Conservation (phyloP, 2,797 vertebrate species). For the Thaleichthys pacificus region DNA sequence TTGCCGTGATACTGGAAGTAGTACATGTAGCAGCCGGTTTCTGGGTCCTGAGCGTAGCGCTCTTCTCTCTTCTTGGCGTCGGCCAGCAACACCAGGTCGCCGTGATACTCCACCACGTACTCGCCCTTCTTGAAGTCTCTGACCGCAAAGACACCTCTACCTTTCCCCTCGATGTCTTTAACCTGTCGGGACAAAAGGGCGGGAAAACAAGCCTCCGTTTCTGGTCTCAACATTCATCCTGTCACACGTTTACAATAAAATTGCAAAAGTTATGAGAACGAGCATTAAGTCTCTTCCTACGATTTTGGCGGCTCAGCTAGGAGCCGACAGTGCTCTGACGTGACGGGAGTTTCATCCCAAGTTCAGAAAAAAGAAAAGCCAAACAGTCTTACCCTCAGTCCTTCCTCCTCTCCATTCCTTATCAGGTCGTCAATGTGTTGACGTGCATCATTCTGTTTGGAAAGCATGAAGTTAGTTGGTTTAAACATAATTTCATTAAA, state of each 20-base stretch:
- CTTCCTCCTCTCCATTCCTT: slow-evolving; percentile 85
- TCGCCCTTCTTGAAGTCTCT: slow-evolving; percentile 84
- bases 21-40: slow-evolving; percentile 98
- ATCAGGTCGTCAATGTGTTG: slow-evolving; percentile 85
- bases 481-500: not conserved
- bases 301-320: no score
- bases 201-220: not conserved
- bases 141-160: slow-evolving; percentile 87
- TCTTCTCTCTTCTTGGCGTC: slow-evolving; percentile 85
- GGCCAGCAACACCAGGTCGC: slow-evolving; percentile 86
- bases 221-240: no score
- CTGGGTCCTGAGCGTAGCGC: slow-evolving; percentile 84
- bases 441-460: slow-evolving; percentile 83
- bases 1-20: slow-evolving; percentile 92
- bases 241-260: no score
- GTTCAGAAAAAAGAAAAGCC: not conserved
- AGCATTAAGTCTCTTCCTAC: no score
- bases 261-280: no score
- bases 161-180: slow-evolving; percentile 87
- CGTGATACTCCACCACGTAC: slow-evolving; percentile 94
- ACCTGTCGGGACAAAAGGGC: slow-evolving; percentile 69
- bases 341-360: not conserved
- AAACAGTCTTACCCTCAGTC: slow-evolving; percentile 81
- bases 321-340: no score
- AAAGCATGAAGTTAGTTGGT: not conserved